phyloP scores from a whole-genome alignment of 2,797 vertebrate species.

The Nasua narica region DNA sequence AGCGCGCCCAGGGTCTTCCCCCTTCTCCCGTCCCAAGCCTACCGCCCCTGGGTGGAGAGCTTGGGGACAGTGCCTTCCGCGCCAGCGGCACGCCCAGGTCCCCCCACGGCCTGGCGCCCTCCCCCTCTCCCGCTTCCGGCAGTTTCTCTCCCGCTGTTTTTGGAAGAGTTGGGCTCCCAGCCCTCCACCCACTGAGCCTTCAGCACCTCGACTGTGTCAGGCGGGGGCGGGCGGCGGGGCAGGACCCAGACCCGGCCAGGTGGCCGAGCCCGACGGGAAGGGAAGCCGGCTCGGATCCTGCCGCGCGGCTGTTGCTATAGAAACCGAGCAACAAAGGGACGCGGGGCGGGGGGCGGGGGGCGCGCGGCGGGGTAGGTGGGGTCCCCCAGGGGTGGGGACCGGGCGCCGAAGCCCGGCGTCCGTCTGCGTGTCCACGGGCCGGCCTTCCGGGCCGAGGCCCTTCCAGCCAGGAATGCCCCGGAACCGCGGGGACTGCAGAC shows the following conservation, averaged over 20 bases:
- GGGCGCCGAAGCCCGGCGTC: neutral
- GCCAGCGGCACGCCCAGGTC: neutral
- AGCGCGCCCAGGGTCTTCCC: too few species aligned
- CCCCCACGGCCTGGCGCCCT: neutral
- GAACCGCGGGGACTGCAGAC: neutral
- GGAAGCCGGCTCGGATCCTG: neutral
- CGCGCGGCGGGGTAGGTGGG: neutral
- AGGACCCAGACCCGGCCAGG: neutral
- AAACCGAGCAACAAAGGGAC: conserved; percentile 70
- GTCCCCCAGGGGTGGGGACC: neutral
- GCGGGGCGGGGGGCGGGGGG: neutral
- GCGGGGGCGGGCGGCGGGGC: neutral
- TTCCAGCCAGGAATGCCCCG: neutral
- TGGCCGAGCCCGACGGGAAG: neutral
- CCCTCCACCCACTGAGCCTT: neutral
- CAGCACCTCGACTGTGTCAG: conserved; percentile 42
- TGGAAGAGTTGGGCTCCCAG: neutral
- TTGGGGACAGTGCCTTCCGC: neutral
- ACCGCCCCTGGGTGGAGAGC: neutral
- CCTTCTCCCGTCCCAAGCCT: neutral
- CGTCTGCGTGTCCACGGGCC: neutral
- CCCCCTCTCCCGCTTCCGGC: neutral
- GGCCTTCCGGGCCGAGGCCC: neutral
- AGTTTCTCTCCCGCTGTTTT: neutral
- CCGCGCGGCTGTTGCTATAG: conserved; percentile 24